A percentile compares a stretch with the other conserved stretches of the same genome.
Conservation (phyloP, 2,888 invertebrate genomes). For the Drosophila stalkeri region DNA sequence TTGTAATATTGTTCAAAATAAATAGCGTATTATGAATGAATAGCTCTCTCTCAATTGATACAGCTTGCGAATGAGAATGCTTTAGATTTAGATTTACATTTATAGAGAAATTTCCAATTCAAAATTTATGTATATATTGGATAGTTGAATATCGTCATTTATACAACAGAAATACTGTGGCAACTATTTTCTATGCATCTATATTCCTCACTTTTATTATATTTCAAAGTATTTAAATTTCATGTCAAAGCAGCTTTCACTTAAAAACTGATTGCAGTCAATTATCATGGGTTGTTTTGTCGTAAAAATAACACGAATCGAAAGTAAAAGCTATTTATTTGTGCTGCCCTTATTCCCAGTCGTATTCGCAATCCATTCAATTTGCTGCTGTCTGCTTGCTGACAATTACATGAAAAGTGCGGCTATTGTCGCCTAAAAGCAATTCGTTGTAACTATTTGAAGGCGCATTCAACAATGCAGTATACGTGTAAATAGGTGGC, state of each 20-base stretch:
- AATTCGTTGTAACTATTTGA: constrained; percentile 67
- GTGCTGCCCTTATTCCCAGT: neutral
- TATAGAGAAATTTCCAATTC: too few species aligned
- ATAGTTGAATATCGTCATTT: too few species aligned
- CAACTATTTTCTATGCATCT: too few species aligned
- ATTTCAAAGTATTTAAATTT: neutral
- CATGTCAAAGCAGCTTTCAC: constrained; percentile 5
- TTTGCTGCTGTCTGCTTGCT: neutral
- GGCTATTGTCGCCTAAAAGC: constrained; percentile 72
- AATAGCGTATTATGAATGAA: too few species aligned
- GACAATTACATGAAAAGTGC: constrained; percentile 44
- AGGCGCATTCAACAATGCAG: constrained; percentile 30
- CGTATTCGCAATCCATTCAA: constrained; percentile 6
- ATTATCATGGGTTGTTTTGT: neutral
- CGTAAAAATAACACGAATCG: neutral
- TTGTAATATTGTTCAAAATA: too few species aligned
- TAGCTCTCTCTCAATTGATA: too few species aligned
- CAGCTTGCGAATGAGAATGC: too few species aligned
- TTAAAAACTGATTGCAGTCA: neutral
- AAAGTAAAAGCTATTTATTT: constrained; percentile 10
- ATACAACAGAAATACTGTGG: too few species aligned
- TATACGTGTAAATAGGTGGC: constrained; percentile 37
- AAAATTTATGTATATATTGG: too few species aligned
- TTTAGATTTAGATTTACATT: too few species aligned
- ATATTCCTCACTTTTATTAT: too few species aligned